phyloP scores from a whole-genome alignment of 2,797 vertebrate species.

The Ctenosaura bakeri region DNA sequence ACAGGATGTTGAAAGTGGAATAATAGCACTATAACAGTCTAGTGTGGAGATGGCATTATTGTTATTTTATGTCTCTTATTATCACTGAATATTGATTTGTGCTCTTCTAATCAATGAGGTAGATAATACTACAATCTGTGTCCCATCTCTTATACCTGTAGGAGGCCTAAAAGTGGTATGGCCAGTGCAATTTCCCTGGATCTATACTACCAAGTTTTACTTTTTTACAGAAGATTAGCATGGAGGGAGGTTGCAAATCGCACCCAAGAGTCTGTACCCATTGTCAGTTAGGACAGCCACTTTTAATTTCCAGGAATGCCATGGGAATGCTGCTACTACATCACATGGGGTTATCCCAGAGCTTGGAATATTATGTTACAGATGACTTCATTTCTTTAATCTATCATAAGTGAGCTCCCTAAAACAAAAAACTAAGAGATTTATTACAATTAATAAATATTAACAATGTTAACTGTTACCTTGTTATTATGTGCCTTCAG shows the following conservation, averaged over 20 bases:
- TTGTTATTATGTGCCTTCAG: too few relatives aligned
- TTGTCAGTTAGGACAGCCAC: not conserved
- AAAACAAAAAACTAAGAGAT: too few relatives aligned
- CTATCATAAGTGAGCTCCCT: too few relatives aligned
- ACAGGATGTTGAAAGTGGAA: too few relatives aligned
- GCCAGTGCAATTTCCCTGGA: not conserved
- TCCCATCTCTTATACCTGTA: not conserved
- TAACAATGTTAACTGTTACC: too few relatives aligned
- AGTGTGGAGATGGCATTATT: not conserved
- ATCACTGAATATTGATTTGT: not conserved
- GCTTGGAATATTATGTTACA: too few relatives aligned
- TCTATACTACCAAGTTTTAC: not conserved
- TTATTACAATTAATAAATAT: too few relatives aligned
- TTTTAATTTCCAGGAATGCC: not conserved
- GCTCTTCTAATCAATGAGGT: not conserved
- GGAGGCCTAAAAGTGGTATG: not conserved
- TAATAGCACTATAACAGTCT: too few relatives aligned
- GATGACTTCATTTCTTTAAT: too few relatives aligned
- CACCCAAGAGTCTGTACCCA: too few relatives aligned
- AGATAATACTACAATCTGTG: not conserved
- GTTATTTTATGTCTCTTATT: not conserved
- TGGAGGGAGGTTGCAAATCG: not conserved
- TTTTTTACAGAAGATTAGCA: not conserved
- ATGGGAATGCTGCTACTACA: not conserved
- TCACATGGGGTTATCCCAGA: not conserved